Evolutionary conservation across 2,113 vertebrate species (phyloP).

Genomic region (Crotalus viridis): DNA sequence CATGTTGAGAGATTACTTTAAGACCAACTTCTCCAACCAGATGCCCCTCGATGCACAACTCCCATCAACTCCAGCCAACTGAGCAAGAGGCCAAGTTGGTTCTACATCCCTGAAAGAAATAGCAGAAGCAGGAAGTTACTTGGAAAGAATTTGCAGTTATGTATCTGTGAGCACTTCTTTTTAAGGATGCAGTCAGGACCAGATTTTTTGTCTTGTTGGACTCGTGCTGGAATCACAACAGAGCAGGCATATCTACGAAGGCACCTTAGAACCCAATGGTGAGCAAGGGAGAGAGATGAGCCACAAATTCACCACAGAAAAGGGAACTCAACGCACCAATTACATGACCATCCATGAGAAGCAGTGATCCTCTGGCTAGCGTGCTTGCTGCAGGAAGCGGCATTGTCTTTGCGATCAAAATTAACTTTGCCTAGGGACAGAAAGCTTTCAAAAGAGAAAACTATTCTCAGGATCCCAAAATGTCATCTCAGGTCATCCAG

Average conservation of each 20-base stretch:
- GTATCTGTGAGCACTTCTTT: not conserved
- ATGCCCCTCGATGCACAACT: not conserved
- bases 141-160: not conserved
- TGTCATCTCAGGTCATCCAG: not conserved
- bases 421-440: not conserved
- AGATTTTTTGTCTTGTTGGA: too few species aligned
- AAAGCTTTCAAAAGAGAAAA: not conserved
- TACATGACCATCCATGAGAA: not conserved
- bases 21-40: not conserved
- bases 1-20: not conserved
- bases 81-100: not conserved
- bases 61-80: not conserved
- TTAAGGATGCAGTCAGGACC: too few species aligned
- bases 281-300: not conserved
- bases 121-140: not conserved
- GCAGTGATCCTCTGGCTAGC: not conserved
- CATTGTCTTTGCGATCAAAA: not conserved
- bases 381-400: too few species aligned
- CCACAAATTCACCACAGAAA: not conserved
- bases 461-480: not conserved
- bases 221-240: too few species aligned
- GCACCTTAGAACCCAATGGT: not conserved
- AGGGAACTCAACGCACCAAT: not conserved
- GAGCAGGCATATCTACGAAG: not conserved
- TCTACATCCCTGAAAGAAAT: not conserved